Evolutionary conservation across 2,888 invertebrate species (phyloP).

Genomic region (Troglohyphantes excavatus): DNA sequence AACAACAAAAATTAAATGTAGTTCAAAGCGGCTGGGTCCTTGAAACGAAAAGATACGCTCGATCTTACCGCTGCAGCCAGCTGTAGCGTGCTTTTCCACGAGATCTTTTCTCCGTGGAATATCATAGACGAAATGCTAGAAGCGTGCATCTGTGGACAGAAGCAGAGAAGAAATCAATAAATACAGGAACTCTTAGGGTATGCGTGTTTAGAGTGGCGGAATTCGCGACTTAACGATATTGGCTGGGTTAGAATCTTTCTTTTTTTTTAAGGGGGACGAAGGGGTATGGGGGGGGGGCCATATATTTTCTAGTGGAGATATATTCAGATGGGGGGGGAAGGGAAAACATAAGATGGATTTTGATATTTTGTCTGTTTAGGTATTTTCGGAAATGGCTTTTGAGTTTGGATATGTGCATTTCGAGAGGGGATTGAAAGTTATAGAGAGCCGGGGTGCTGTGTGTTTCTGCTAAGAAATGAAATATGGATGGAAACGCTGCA

Average conservation of each 20-base stretch:
- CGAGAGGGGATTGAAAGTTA: neutral
- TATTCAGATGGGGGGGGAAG: neutral
- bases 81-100: neutral
- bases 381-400: constrained; percentile 3
- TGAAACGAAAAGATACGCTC: neutral
- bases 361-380: neutral
- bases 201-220: constrained; percentile 29
- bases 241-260: constrained; percentile 8
- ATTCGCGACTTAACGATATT: constrained; percentile 43
- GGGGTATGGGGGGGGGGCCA: neutral
- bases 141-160: neutral
- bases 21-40: neutral
- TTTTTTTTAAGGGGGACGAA: neutral
- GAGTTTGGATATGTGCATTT: neutral
- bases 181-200: constrained; percentile 43
- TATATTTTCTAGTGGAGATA: neutral
- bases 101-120: neutral
- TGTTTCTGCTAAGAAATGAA: neutral
- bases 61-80: neutral
- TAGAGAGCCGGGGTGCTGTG: neutral
- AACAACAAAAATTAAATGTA: neutral
- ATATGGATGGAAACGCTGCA: neutral
- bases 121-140: neutral
- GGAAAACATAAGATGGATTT: neutral
- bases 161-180: constrained; percentile 51